These are phyloP conservation scores for Uropetala carovei DNA, from an alignment of 2,888 invertebrate species.

Conservation along the genomic window DNA sequence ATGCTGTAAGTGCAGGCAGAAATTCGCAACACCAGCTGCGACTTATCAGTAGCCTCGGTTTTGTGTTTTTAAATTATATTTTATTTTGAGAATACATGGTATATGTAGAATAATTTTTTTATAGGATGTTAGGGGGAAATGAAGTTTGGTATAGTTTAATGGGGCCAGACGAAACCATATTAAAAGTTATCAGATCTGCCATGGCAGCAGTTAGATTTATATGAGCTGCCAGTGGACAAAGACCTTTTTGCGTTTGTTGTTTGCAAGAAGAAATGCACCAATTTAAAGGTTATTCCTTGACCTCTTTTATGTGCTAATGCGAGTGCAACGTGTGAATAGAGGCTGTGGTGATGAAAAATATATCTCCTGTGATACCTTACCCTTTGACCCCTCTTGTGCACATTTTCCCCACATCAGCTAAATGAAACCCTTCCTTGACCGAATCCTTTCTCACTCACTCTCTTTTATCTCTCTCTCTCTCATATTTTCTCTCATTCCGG, in stretches of 20 bases:
- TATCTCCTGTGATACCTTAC: slow-evolving; percentile 64
- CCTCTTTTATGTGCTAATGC: slow-evolving; percentile 57
- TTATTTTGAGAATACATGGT: slow-evolving; percentile 20
- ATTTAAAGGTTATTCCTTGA: slow-evolving; percentile 52
- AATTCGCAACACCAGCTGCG: slow-evolving; percentile 7
- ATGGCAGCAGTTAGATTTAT: slow-evolving; percentile 13
- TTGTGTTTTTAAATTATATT: slow-evolving; percentile 48
- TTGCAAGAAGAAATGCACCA: slow-evolving; percentile 52
- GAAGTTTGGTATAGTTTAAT: slow-evolving; percentile 55
- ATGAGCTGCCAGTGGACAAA: not conserved
- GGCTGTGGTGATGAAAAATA: slow-evolving; percentile 60
- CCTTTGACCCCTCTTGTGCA: slow-evolving; percentile 44
- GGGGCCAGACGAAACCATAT: slow-evolving; percentile 54
- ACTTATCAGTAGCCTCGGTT: slow-evolving; percentile 4
- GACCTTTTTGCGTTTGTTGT: slow-evolving; percentile 55
- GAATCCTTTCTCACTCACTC: not conserved
- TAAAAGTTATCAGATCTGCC: slow-evolving; percentile 55
- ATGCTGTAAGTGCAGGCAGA: not conserved
- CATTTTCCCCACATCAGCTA: slow-evolving; percentile 26
- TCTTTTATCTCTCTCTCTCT: slow-evolving; percentile 44
- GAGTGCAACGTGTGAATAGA: slow-evolving; percentile 57
- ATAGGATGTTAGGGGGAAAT: slow-evolving; percentile 50
- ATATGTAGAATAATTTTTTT: slow-evolving; percentile 34
- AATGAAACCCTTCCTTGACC: not conserved
- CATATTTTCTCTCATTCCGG: slow-evolving; percentile 54